Conservation (phyloP, 2,888 invertebrate genomes). For the Schrankia costaestrigalis region DNA sequence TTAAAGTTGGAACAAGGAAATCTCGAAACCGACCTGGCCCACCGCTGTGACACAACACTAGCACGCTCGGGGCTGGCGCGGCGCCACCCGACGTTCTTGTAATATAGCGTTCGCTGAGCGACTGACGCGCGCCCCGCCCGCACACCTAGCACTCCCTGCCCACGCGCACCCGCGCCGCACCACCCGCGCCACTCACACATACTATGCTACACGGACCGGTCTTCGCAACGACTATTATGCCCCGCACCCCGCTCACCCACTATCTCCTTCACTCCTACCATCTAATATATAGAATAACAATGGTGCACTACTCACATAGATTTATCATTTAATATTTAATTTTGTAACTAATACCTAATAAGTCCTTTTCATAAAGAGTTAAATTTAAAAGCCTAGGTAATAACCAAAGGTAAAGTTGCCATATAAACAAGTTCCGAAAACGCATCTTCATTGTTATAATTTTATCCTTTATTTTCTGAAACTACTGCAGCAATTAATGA, state of each 20-base stretch:
- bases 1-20: constrained; percentile 71
- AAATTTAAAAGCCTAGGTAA: no score
- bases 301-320: not conserved
- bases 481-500: no score
- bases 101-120: constrained; percentile 78
- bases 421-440: no score
- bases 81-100: constrained; percentile 73
- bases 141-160: constrained; percentile 49
- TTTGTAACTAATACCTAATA: no score
- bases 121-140: constrained; percentile 66
- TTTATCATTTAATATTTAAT: not conserved
- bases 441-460: no score
- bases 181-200: constrained; percentile 44
- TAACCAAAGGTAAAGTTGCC: no score
- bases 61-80: constrained; percentile 75
- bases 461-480: no score
- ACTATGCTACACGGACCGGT: constrained; percentile 57
- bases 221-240: constrained; percentile 65
- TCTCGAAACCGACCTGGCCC: constrained; percentile 79
- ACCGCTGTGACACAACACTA: constrained; percentile 78
- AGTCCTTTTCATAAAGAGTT: constrained; percentile 32
- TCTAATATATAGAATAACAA: constrained; percentile 17
- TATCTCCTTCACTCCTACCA: constrained; percentile 48
- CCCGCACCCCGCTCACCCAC: constrained; percentile 66
- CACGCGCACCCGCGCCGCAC: constrained; percentile 50